Evolutionary conservation across 2,113 vertebrate species (phyloP), one percentile per base, ranked within the genome.

Genomic region (Pterocles orientalis): DNA sequence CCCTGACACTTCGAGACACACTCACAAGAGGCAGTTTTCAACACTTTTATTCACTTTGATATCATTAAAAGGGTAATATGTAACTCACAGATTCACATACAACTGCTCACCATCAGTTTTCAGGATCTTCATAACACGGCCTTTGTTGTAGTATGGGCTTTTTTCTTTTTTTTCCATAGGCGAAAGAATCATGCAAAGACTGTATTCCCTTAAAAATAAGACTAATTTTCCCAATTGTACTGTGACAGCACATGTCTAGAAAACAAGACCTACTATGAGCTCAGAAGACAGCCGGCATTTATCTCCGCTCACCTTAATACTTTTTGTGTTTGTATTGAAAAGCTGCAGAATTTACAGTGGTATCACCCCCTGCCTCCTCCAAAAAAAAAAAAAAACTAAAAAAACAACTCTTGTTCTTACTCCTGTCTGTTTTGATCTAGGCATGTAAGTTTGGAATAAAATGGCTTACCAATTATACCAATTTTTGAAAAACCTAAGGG

Each of bases 71-170:
- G 36, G 24, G 8, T 28, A 36, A 18, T 9, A 13, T 0, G 20
- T 56, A 61, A 16, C 23, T 58, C 45, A 13, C 7, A 9, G 8
- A 13, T 26, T 21, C 8, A 7, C 0, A 0, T 17, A 34, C 8
- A 54, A 14, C 26, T 71, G 31, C 5, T 26, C 24, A 19, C 4
- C 15, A 7, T 8, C 18, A 29, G 18, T 41, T 78, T 73, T 53
- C 8, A 24, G 2, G 3, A 4, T 45, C 31, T n/a, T 70, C 31
- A 62, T 5, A 33, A 14, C 8, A 23, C 1, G 16, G n/a, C 4
- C 17, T 79, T 65, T 45, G 17, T 15, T 43, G 10, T 19, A 53
- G 23, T 10, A 4, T 31, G 43, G 21, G 3, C 6, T 68, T 91
- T 83, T 43, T 43, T 31, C 29, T 60, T n/a, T 18, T 36, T 29